phyloP scores from a whole-genome alignment of 2,113 vertebrate species.

The Bubo scandiacus region DNA sequence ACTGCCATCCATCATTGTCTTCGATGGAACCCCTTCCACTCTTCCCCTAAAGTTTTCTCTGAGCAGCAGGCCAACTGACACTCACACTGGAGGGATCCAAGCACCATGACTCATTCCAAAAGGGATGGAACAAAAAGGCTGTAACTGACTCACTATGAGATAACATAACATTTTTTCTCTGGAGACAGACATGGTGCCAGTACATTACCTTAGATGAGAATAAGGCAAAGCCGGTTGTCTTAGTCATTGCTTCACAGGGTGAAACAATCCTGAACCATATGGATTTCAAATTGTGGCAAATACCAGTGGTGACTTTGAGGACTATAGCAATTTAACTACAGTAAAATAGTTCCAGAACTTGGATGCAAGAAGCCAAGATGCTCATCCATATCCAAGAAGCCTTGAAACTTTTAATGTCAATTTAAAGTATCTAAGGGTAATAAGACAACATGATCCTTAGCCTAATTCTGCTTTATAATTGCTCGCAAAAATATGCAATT shows the following conservation, averaged over 20 bases:
- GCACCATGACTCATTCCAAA: not conserved
- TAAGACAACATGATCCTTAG: not conserved
- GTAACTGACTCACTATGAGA: not conserved
- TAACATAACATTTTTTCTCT: not conserved
- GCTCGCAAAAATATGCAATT: not conserved
- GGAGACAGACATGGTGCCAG: not conserved
- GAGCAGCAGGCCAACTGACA: not conserved
- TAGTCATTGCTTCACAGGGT: not conserved
- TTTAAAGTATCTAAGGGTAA: not conserved
- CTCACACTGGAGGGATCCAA: not conserved
- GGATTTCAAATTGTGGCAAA: not conserved
- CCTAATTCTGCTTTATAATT: not conserved
- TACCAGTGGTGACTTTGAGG: not conserved
- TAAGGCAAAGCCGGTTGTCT: not conserved
- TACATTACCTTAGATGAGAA: not conserved
- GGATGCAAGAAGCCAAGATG: not conserved
- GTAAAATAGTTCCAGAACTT: not conserved
- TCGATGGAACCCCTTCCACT: not conserved
- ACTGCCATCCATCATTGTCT: not conserved
- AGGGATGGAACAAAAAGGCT: not conserved
- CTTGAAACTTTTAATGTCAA: not conserved
- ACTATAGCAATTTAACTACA: not conserved
- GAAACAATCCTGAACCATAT: not conserved
- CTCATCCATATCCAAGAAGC: not conserved
- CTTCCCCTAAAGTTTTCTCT: not conserved